Base-by-base conservation (phyloP, 2,797 vertebrate genomes). In the Melanotaenia nigrans region DNA sequence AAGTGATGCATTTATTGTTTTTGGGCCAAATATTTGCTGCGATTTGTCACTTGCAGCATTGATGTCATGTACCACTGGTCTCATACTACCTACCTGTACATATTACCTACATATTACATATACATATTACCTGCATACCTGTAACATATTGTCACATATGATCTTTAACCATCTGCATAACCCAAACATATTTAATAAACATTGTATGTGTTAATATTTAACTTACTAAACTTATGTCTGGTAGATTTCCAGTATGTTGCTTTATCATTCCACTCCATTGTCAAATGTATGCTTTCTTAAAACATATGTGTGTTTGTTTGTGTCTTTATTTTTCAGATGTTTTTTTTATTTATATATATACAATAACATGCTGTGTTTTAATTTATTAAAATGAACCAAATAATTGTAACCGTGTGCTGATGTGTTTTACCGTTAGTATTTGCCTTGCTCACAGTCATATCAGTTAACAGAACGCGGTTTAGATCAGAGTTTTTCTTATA, bases 351-450 rank as follows among this genome's bases (percentile, higher is more conserved):
- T 30, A 30, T 30, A 30, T 30, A 6, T 33, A 33, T 33, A 42
- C 6, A 49, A 70, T 22, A 22, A 65, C 82, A 36, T 85, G 36
- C 51, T 73, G n/a, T 88, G 24, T 81, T 86, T 78, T 79, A 67
- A 81, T 66, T 78, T 74, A 93, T 92, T 93, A 93, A 93, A 93
- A 64, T 65, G 78, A 82, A 86, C 68, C 53, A 81, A 64, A 61
- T 78, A 62, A 73, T 42, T 85, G 68, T 85, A 68, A 25, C 25
- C 69, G 76, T 78, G 86, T 88, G 76, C 65, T 77, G 63, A 77
- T 78, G 74, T 92, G 80, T 77, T 79, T 89, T 86, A 56, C 73
- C 45, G 9, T n/a, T 38, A 24, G 30, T 74, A 59, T 81, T 69
- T 77, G 30, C 65, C 76, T 13, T 64, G 14, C 54, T 75, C 11